Conservation (phyloP, 2,888 invertebrate species). For the Apotomis capreana region DNA sequence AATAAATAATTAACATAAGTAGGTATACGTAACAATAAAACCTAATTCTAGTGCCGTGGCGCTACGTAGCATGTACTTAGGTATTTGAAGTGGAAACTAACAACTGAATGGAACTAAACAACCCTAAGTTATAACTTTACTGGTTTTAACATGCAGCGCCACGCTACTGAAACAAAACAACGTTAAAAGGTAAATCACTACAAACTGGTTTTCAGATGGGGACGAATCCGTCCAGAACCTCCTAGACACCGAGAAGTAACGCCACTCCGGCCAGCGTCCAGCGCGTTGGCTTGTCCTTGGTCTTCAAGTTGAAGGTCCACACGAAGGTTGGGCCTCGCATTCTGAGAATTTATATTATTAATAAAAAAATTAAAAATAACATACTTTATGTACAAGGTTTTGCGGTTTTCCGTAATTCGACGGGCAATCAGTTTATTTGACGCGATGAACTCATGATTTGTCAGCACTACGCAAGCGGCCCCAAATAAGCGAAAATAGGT, state of each 20-base stretch:
- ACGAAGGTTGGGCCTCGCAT: constrained; percentile 95
- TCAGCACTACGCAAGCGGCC: no score
- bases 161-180: constrained; percentile 14
- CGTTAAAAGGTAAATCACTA: constrained; percentile 8
- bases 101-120: neutral
- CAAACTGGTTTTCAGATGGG: neutral
- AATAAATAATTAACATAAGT: constrained; percentile 23
- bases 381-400: no score
- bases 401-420: no score
- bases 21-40: constrained; percentile 2
- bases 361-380: no score
- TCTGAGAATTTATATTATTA: constrained; percentile 58
- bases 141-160: neutral
- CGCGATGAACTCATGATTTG: no score
- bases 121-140: neutral
- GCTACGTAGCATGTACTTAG: neutral
- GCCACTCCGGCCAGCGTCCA: constrained; percentile 98
- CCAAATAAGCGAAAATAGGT: no score
- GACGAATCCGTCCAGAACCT: neutral
- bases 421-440: no score
- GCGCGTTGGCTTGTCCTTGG: constrained; percentile 93
- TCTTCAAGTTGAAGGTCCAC: constrained; percentile 97
- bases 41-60: constrained; percentile 4
- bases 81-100: neutral
- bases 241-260: constrained; percentile 91